A percentile compares a stretch with the other conserved stretches of the same genome.
phyloP scores from a whole-genome alignment of 2,888 invertebrate species.

The Copidosoma aretas region DNA sequence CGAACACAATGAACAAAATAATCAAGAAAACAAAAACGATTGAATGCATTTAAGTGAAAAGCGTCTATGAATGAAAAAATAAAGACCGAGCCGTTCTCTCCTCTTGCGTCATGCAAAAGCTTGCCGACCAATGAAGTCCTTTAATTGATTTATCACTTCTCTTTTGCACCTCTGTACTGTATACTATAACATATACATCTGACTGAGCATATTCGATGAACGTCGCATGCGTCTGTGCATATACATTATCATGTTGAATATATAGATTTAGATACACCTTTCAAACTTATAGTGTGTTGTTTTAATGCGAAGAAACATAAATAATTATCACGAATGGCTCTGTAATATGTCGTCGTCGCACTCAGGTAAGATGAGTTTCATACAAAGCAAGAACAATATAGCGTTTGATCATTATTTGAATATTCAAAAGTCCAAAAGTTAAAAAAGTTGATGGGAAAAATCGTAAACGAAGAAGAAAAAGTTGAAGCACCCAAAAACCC shows the following conservation, averaged over 20 bases:
- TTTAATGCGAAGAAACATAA: constrained; percentile 1
- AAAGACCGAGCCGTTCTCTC: constrained; percentile 11
- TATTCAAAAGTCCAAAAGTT: too few species aligned
- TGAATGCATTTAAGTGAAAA: constrained; percentile 7
- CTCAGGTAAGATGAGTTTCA: constrained; percentile 21
- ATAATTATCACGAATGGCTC: constrained; percentile 1
- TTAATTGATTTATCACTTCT: constrained; percentile 13
- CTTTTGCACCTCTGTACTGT: not conserved
- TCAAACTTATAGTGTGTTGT: constrained; percentile 9
- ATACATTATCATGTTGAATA: constrained; percentile 22
- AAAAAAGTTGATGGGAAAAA: too few species aligned
- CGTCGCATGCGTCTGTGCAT: constrained; percentile 34
- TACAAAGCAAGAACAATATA: not conserved
- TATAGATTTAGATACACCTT: constrained; percentile 3
- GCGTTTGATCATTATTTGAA: too few species aligned
- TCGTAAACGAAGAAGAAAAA: not conserved
- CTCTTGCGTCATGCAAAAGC: constrained; percentile 19
- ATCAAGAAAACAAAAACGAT: constrained; percentile 17
- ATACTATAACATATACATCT: not conserved
- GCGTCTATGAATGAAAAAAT: not conserved
- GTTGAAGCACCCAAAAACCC: not conserved
- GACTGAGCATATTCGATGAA: constrained; percentile 21
- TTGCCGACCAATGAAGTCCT: constrained; percentile 11
- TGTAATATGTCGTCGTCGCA: constrained; percentile 5
- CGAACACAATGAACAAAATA: not conserved